A percentile compares a stretch with the other conserved stretches of the same genome.
Conservation (phyloP, 2,888 invertebrate species). For the Loripinus fragilis region DNA sequence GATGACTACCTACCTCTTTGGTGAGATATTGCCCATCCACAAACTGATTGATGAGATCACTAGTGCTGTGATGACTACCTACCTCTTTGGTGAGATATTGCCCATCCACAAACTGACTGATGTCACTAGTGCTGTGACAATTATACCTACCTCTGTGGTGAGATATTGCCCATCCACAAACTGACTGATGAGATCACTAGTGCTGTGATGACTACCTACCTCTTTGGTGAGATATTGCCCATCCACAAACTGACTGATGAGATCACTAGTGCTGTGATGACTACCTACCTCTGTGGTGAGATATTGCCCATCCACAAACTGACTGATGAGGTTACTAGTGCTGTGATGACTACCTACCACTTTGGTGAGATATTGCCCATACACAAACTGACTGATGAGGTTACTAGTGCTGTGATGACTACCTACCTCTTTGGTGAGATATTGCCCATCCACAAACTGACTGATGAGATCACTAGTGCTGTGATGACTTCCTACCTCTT, state of each 20-base stretch:
- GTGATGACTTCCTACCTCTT: constrained; percentile 59
- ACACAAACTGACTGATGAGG: constrained; percentile 71
- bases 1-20: no score
- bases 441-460: constrained; percentile 73
- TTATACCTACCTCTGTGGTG: constrained; percentile 64
- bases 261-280: constrained; percentile 71
- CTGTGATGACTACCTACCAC: no score
- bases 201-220: constrained; percentile 44
- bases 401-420: constrained; percentile 59
- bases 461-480: constrained; percentile 74
- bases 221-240: constrained; percentile 71
- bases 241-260: constrained; percentile 71
- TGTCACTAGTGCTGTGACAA: constrained; percentile 67
- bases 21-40: constrained; percentile 67
- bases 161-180: constrained; percentile 54
- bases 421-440: constrained; percentile 71
- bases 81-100: constrained; percentile 74
- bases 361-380: constrained; percentile 61
- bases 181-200: no score
- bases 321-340: no score
- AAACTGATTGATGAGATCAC: constrained; percentile 72
- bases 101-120: constrained; percentile 71
- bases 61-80: constrained; percentile 57
- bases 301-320: constrained; percentile 24
- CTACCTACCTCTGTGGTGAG: constrained; percentile 67